Conservation (phyloP, 2,797 vertebrate genomes). For the Mormyrops boulengeri region DNA sequence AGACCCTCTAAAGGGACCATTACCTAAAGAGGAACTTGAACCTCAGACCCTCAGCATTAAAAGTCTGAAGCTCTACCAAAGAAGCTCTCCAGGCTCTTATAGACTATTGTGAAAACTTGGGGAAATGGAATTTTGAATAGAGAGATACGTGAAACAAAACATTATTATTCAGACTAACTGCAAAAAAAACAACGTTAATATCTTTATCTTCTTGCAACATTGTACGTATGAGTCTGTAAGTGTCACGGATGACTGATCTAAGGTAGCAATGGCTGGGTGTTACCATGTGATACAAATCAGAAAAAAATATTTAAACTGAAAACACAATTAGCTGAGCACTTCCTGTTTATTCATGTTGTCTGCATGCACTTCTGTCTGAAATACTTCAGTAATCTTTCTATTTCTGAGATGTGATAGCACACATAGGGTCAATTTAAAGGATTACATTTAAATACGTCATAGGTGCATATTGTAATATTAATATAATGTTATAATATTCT, state of each 20-base stretch:
- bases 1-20: neutral
- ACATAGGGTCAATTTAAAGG: neutral
- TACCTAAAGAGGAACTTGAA: neutral
- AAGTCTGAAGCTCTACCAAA: neutral
- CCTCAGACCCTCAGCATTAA: neutral
- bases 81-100: neutral
- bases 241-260: neutral
- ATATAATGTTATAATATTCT: neutral
- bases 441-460: neutral
- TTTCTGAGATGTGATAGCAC: neutral
- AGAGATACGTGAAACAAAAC: neutral
- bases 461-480: neutral
- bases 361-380: neutral
- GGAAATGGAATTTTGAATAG: neutral
- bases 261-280: neutral
- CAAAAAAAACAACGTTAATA: neutral
- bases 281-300: neutral
- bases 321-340: neutral
- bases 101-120: neutral
- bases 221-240: neutral
- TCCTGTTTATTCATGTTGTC: neutral
- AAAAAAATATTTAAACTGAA: neutral
- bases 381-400: neutral
- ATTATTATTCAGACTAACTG: neutral
- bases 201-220: neutral